Conservation (phyloP, 2,888 invertebrate species). For the Thera britannica region DNA sequence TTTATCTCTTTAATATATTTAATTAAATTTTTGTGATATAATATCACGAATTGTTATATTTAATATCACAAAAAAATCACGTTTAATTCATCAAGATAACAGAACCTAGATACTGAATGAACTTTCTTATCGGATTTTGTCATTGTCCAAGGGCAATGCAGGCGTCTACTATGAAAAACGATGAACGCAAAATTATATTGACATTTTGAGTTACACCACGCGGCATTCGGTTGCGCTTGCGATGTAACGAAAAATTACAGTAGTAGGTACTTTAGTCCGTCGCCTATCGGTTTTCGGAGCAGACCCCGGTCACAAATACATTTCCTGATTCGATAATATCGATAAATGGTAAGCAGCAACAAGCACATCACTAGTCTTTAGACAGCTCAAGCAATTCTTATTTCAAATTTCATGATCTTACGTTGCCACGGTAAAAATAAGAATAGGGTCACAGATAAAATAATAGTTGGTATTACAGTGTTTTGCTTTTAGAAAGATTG, state of each 20-base stretch:
- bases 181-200: no score
- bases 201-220: no score
- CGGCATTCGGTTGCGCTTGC: no score
- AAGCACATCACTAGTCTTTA: slow-evolving; percentile 8
- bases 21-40: no score
- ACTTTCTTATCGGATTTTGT: neutral
- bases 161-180: no score
- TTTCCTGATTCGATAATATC: slow-evolving; percentile 3
- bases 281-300: neutral
- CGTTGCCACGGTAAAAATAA: slow-evolving; percentile 1
- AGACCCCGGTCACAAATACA: neutral
- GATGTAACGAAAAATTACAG: no score
- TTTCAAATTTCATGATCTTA: slow-evolving; percentile 4
- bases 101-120: neutral
- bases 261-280: no score
- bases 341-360: neutral
- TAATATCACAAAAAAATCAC: no score
- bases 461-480: neutral
- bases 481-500: neutral
- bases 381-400: slow-evolving; percentile 6
- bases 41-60: no score
- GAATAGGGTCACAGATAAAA: neutral
- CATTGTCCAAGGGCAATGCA: slow-evolving; percentile 1
- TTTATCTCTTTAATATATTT: no score
- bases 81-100: no score